Conservation (phyloP, 2,797 vertebrate genomes). For the Gymnoscopelus microlampas region DNA sequence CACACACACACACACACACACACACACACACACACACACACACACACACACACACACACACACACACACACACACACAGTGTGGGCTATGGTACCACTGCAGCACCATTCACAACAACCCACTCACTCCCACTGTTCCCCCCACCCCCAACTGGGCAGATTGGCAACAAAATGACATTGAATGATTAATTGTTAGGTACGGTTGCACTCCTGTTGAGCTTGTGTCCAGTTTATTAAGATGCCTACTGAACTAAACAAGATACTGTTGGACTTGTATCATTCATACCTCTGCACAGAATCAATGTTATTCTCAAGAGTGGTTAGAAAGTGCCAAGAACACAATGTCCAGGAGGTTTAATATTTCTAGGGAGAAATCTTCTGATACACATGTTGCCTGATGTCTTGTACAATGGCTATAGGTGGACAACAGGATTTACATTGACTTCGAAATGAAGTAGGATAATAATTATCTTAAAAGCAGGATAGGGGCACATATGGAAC, state of each 20-base stretch:
- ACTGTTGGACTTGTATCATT: neutral
- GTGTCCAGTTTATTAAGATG: constrained; percentile 5
- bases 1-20: too few species aligned
- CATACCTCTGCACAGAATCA: neutral
- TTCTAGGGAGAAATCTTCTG: constrained; percentile 32
- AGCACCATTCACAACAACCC: constrained; percentile 22
- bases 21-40: too few species aligned
- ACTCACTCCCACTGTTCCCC: constrained; percentile 1
- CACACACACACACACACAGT: neutral
- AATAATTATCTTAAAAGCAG: constrained; percentile 51
- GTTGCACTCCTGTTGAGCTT: constrained; percentile 25
- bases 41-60: too few species aligned
- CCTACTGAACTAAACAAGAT: constrained; percentile 2
- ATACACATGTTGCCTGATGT: constrained; percentile 38
- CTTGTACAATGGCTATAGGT: constrained; percentile 37
- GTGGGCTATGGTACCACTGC: constrained; percentile 31
- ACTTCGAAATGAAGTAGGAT: constrained; percentile 39
- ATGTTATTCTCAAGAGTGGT: neutral
- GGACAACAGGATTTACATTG: constrained; percentile 47
- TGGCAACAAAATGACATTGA: constrained; percentile 25
- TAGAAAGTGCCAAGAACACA: constrained; percentile 27
- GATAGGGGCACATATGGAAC: constrained; percentile 55
- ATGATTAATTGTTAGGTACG: constrained; percentile 40
- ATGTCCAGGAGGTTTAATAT: constrained; percentile 25
- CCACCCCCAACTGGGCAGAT: constrained; percentile 18